phyloP scores from a whole-genome alignment of 2,113 vertebrate genomes.

The Macrotis lagotis region DNA sequence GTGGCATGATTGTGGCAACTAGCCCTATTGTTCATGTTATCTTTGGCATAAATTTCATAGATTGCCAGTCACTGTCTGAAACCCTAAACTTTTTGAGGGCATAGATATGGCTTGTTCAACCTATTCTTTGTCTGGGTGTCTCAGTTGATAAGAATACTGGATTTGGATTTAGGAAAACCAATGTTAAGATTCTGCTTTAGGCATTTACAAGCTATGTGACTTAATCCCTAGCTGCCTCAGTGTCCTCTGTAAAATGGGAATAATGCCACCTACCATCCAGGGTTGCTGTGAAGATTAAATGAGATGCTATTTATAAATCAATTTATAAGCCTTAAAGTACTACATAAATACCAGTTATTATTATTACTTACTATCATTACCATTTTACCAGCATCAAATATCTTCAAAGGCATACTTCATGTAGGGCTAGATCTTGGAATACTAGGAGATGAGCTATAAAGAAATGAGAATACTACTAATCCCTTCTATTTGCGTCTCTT shows the following conservation, averaged over 20 bases:
- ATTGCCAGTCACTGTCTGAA: neutral
- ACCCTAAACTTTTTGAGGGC: neutral
- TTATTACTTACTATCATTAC: neutral
- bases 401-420: neutral
- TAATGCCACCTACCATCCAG: neutral
- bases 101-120: neutral
- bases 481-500: neutral
- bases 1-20: no score
- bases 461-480: neutral
- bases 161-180: neutral
- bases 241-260: neutral
- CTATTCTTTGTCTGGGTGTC: neutral
- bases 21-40: neutral
- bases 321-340: neutral
- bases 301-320: neutral
- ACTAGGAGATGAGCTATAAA: neutral
- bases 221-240: neutral
- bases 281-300: neutral
- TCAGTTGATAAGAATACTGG: constrained; percentile 8
- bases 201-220: neutral
- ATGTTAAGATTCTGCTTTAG: neutral
- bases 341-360: neutral
- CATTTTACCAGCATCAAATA: neutral
- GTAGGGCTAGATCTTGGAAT: neutral
- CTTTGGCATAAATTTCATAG: neutral